Evolutionary conservation across 2,113 vertebrate genomes (phyloP), one percentile per base, ranked within the genome.

Genomic region (Leucoraja erinaceus): DNA sequence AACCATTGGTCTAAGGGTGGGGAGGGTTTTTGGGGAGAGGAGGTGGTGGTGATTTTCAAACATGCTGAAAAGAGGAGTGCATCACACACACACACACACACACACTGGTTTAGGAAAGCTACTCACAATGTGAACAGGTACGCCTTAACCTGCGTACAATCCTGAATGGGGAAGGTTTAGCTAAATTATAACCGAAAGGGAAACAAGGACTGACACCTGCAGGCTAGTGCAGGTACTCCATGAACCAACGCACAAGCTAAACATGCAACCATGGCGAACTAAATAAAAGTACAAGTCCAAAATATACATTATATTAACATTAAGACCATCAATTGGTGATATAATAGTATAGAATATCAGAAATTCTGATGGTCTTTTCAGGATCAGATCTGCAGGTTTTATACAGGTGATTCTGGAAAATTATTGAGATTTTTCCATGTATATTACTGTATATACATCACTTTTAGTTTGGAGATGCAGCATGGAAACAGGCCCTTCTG

Each of bases 111-210:
- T 74, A 63, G 18, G 66, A 72, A 54, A 81, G 72, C 47, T 95
- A 95, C 95, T 95, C 93, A 95, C 95, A 93, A 78, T 72, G 70
- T 74, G 93, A 76, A 93, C 83, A 93, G 59, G 95, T 93, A 93
- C 93, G 95, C 70, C 96, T 95, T 72, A 95, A 94, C 95, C 95
- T 96, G 74, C 94, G 94, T 93, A 86, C 93, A 70, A 93, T 94
- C 16, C 94, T 94, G 93, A 95, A 93, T 83, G 92, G 93, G 93
- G 95, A 94, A 93, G 94, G 93, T 94, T 95, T 95, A 63, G 94
- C 96, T 96, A 94, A 94, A 59, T 94, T 90, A 94, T 92, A 94
- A 81, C 93, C 91, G 95, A 84, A 95, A 94, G 93, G 94, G 56
- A 94, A 92, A 94, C 93, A 93, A 66, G 59, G 0, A 11, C 38